Evolutionary conservation across 2,113 vertebrate genomes (phyloP), one percentile per base, ranked within the genome.

Genomic region (Centropus unirufus): DNA sequence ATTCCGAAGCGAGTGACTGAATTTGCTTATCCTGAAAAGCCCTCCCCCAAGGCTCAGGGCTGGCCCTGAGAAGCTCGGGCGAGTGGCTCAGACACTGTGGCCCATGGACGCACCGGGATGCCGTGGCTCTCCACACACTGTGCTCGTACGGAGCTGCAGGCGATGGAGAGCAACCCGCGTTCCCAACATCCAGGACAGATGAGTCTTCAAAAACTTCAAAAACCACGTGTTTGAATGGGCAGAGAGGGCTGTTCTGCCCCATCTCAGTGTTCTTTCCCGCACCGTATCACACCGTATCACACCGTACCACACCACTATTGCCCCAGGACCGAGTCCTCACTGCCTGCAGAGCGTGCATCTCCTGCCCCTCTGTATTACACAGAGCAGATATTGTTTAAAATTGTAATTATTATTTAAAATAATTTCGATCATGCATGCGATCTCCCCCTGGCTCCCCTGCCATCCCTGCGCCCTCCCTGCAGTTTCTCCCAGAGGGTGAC

Each of bases 51-150:
- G 69, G 30, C 55, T 4, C 22, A 3, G 47, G 27, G 72, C 34
- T 21, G 68, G 19, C 30, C 2, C 72, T 0, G 9, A 11, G 52
- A 5, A 4, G 15, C 27, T 6, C 6, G 0, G 1, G 36, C 0
- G 47, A 14, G 77, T 6, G 0, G 63, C 77, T 16, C 66, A 3
- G 34, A 1, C n/a, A 1, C 8, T 3, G 5, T 2, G 14, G 27
- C 15, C 1, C 2, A 5, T 2, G 10, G 3, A 8, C 14, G 1
- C 40, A 6, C 29, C 5, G 11, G 17, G 47, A 7, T 4, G 42
- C 72, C 5, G 30, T 34, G 6, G 54, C 6, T 32, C 4, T 4
- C 8, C 64, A 1, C 1, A 1, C n/a, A 0, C 29, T 2, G 8
- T 30, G 0, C 58, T 15, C 2, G 10, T 1, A 13, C 62, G 1